phyloP scores from a whole-genome alignment of 2,797 vertebrate species.

The Microctenopoma lineatum region DNA sequence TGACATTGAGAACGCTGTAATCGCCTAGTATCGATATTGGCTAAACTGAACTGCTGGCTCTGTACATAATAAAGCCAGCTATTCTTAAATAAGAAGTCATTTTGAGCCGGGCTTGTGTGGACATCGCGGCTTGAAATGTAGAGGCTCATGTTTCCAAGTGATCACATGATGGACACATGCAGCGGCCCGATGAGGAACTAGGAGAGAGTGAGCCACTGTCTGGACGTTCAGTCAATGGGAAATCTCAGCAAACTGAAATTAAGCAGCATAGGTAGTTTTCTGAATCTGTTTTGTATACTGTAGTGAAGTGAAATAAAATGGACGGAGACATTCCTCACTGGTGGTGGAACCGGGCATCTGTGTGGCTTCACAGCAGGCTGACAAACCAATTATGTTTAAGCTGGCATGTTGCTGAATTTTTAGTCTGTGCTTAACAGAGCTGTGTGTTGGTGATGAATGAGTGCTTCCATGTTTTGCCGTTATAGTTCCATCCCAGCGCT shows the following conservation, averaged over 20 bases:
- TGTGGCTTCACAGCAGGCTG: slow-evolving; percentile 22
- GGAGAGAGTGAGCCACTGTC: slow-evolving; percentile 27
- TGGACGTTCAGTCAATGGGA: slow-evolving; percentile 5
- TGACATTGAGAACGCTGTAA: slow-evolving; percentile 71
- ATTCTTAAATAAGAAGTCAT: neutral
- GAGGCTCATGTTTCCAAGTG: slow-evolving; percentile 41
- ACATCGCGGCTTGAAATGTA: neutral
- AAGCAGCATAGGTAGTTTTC: neutral
- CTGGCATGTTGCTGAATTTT: neutral
- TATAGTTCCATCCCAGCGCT: neutral
- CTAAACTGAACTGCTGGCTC: accelerated
- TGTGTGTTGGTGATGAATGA: too few relatives aligned
- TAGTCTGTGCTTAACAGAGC: neutral
- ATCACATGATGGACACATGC: slow-evolving; percentile 77
- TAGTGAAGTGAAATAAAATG: neutral
- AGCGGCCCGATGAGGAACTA: slow-evolving; percentile 64
- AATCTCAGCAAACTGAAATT: slow-evolving; percentile 36
- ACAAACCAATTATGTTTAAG: slow-evolving; percentile 9
- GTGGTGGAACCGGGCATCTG: slow-evolving; percentile 8
- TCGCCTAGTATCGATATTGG: slow-evolving; percentile 18
- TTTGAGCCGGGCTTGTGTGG: neutral
- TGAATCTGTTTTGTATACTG: neutral
- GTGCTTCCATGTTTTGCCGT: neutral
- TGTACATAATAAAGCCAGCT: accelerated
- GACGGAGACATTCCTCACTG: slow-evolving; percentile 38